These are phyloP conservation scores for Glareola pratincola DNA, from an alignment of 2,113 vertebrate genomes.

Conservation along the genomic window DNA sequence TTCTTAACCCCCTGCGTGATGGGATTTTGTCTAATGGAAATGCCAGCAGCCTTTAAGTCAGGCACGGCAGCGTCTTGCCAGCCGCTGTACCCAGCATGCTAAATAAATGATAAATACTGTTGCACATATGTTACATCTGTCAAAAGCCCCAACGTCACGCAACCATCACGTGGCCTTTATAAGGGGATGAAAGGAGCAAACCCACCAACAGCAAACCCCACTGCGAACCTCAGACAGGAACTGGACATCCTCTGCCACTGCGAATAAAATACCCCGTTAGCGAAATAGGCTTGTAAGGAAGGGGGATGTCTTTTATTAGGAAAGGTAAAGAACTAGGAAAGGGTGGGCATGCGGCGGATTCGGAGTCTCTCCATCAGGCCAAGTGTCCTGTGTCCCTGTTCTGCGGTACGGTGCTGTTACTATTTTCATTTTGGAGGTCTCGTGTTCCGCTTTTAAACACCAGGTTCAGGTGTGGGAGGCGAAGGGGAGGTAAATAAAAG, in stretches of 20 bases:
- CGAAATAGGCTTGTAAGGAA: background rate
- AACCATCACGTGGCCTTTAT: constrained; percentile 23
- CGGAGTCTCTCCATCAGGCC: background rate
- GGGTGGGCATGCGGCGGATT: background rate
- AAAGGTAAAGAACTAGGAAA: background rate
- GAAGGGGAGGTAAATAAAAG: background rate
- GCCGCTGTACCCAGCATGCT: background rate
- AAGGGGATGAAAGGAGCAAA: constrained; percentile 55
- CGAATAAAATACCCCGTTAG: background rate
- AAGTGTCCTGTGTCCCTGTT: background rate
- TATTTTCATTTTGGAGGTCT: background rate
- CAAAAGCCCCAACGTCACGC: constrained; percentile 31
- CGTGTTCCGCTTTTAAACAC: background rate
- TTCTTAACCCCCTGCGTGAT: constrained; percentile 54
- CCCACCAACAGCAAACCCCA: constrained; percentile 25
- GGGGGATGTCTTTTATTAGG: background rate
- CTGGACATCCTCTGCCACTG: background rate
- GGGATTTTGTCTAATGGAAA: constrained; percentile 23
- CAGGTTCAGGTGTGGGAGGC: background rate
- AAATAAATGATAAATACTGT: constrained; percentile 55
- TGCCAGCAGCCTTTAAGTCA: constrained; percentile 59
- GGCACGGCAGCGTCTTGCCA: constrained; percentile 42
- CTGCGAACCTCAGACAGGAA: constrained; percentile 3
- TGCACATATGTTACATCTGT: constrained; percentile 59
- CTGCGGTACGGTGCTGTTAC: background rate